Evolutionary conservation across 2,888 invertebrate genomes (phyloP), one percentile per base, ranked within the genome.

Genomic region (Saturnia pavonia): DNA sequence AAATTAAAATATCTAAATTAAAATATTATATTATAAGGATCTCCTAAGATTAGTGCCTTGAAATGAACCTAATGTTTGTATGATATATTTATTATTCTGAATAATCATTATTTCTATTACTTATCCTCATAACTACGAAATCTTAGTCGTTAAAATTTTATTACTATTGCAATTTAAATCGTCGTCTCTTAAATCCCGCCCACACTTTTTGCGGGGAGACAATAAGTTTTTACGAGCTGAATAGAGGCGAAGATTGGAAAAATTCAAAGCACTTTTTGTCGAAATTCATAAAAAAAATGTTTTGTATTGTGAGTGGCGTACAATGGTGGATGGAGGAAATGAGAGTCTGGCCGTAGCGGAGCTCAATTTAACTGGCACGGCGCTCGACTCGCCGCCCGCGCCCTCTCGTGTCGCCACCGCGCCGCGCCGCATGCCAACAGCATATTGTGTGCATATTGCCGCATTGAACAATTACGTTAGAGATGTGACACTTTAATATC

Each of bases 181-280:
- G 77, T 76, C 73, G 76, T 70, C 76, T 80, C 74, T 73, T 71
- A 75, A 73, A 76, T 78, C 82, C 82, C 87, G 84, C 88, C 87
- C 80, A 82, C 84, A 82, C 85, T 85, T 84, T 43, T 86, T 82
- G 85, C 85, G 80, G 81, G 82, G 84, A 91, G 90, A 91, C 91
- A 90, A 92, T 90, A 90, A 90, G 88, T 88, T 90, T 90, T 85
- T 86, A 86, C 88, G 85, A 85, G 83, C 84, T 90, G 91, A 92
- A 92, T 90, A 84, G 91, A 91, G 84, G 89, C 89, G 90, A 91
- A 92, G 91, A 93, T 93, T 92, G 92, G 89, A 92, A 91, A 89
- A 91, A 91, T 91, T 92, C 91, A 91, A 91, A 92, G 91, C 89
- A 86, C 86, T 91, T 92, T 92, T 92, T 90, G 92, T 91, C 85